Base-by-base conservation (phyloP, 2,888 invertebrate genomes). In the Acleris emargana region DNA sequence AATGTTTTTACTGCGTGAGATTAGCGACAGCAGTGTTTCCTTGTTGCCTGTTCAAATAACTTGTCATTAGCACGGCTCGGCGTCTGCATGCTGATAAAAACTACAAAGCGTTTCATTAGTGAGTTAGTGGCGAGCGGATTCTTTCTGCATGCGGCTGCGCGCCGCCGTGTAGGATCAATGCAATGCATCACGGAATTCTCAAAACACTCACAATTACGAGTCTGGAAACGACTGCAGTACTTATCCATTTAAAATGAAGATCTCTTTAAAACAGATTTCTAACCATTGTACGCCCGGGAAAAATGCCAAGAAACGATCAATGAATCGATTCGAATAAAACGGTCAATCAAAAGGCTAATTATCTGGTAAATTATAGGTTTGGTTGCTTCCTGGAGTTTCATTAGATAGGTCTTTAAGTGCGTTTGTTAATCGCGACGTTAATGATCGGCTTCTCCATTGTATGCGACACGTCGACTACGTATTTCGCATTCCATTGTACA, bases 351-450 rank as follows among this genome's bases (percentile, higher is more conserved):
- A 53, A 51, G 54, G 18, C 20, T 28, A 60, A 59, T 55, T 50
- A 60, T 51, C 50, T 9, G 43, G 64, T 50, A 50, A 60, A 64
- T 64, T 64, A 54, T 59, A 49, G 47, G 22, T 18, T 42, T 42
- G 58, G 49, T 54, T 20, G 42, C n/a, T 38, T 22, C 54, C 3
- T 4, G n/a, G 17, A 38, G 32, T 54, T 18, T 43, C 54, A 59
- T 64, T 49, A 64, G 22, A 49, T 49, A 18, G 32, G 32, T 32
- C 32, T 45, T 22, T n/a, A 62, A 16, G 51, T 58, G 38, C 13
- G 58, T 64, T 28, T 47, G 38, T 58, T 58, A 52, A 22, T 52
- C 16, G 16, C 28, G 28, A 22, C 38, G 22, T 25, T 47, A 53
- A 52, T 43, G 32, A 62, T 42, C 42, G 16, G 20, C 32, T 47